Evolutionary conservation across 2,113 vertebrate species (phyloP).

Genomic region (Gymnarchus niloticus): DNA sequence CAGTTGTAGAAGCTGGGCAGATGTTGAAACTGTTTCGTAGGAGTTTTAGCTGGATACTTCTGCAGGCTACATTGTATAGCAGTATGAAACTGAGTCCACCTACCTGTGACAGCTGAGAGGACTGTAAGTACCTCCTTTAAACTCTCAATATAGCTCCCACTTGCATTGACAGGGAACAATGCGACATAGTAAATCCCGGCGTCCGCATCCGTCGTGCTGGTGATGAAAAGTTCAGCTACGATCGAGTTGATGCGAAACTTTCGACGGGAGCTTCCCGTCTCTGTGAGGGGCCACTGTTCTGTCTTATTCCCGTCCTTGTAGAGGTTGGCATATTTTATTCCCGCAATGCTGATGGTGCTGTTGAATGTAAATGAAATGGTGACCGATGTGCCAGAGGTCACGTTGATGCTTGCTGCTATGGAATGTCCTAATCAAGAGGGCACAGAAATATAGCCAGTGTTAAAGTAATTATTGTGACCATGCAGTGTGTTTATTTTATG

Average conservation of each 20-base stretch:
- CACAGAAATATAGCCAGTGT: neutral
- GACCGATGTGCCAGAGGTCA: constrained; percentile 5
- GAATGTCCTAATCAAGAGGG: constrained; percentile 7
- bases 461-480: neutral
- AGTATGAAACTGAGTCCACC: neutral
- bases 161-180: neutral
- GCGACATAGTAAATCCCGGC: constrained; percentile 25
- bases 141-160: neutral
- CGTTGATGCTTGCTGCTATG: neutral
- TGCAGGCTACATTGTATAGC: neutral
- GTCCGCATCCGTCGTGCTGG: neutral
- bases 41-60: neutral
- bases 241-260: neutral
- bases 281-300: neutral
- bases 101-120: constrained; percentile 25
- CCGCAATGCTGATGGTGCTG: neutral
- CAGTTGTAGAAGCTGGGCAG: too few relatives aligned
- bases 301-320: constrained; percentile 16
- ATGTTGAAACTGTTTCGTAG: neutral
- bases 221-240: constrained; percentile 9
- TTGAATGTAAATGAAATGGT: constrained; percentile 20
- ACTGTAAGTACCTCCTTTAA: constrained; percentile 14
- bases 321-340: neutral
- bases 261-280: too few relatives aligned
- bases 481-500: neutral